A percentile compares a stretch with the other conserved stretches of the same genome.
Conservation (phyloP, 2,797 vertebrate genomes). For the Pangasius djambal region DNA sequence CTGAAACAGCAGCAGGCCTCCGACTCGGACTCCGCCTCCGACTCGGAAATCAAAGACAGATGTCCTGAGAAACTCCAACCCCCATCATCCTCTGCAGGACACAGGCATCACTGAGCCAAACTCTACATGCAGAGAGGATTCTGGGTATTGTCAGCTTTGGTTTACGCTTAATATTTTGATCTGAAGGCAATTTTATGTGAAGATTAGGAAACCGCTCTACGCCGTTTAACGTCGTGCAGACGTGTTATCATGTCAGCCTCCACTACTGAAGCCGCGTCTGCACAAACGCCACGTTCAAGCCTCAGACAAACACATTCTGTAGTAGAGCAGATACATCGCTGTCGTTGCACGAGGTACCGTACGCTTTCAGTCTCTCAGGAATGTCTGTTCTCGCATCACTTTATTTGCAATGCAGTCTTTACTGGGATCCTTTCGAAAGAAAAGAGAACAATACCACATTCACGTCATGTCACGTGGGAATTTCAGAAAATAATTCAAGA, state of each 20-base stretch:
- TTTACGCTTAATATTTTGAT: not conserved
- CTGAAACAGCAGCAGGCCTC: conserved; percentile 81
- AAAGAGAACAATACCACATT: too few species aligned
- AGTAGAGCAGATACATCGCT: not conserved
- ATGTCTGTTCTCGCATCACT: not conserved
- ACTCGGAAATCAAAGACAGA: conserved; percentile 80
- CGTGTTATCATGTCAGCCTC: not conserved
- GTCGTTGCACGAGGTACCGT: not conserved
- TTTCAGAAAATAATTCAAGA: too few species aligned
- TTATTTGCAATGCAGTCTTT: not conserved
- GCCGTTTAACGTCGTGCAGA: not conserved
- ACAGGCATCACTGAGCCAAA: conserved; percentile 42
- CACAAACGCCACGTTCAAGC: not conserved
- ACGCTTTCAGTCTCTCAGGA: not conserved
- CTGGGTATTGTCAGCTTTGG: not conserved
- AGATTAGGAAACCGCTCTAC: too few species aligned
- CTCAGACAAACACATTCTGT: too few species aligned
- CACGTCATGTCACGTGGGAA: not conserved
- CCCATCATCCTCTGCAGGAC: conserved; percentile 57
- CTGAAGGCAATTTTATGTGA: not conserved
- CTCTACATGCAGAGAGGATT: not conserved
- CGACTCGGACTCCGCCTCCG: conserved; percentile 72
- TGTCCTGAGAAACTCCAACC: conserved; percentile 81
- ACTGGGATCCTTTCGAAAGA: not conserved
- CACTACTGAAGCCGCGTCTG: not conserved